These are phyloP conservation scores for Diplodus sargus DNA, from an alignment of 2,797 vertebrate species.

Conservation along the genomic window DNA sequence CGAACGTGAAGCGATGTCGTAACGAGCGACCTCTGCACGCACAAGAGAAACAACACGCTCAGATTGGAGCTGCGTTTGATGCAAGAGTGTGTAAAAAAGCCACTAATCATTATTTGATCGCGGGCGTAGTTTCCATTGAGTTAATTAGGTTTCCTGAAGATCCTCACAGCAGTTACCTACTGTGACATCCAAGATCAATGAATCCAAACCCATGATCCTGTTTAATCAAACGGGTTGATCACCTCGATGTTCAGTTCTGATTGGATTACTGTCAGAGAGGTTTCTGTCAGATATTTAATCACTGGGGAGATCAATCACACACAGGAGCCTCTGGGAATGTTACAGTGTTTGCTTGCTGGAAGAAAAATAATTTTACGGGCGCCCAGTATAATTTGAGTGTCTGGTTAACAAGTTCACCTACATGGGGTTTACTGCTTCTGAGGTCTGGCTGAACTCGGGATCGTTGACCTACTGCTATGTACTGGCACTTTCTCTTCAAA, in stretches of 20 bases:
- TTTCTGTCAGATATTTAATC: constrained; percentile 18
- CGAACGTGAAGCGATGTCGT: constrained; percentile 73
- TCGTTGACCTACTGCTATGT: constrained; percentile 85
- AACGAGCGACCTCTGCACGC: constrained; percentile 75
- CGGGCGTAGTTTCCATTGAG: constrained; percentile 32
- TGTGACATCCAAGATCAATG: constrained; percentile 21
- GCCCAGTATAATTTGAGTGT: constrained; percentile 45
- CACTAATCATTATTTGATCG: constrained; percentile 41
- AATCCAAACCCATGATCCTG: constrained; percentile 6
- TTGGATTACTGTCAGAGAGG: constrained; percentile 30
- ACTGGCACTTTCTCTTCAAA: constrained; percentile 87
- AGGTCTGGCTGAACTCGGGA: constrained; percentile 77
- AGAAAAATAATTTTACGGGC: constrained; percentile 65
- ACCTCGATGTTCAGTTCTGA: constrained; percentile 42
- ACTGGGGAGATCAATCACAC: constrained; percentile 16
- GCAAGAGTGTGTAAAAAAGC: constrained; percentile 1
- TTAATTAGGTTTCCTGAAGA: constrained; percentile 57
- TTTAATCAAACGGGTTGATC: constrained; percentile 41
- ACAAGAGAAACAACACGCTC: constrained; percentile 32
- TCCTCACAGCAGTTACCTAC: background rate
- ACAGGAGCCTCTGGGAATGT: constrained; percentile 33
- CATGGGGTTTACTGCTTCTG: constrained; percentile 71
- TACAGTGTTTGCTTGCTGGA: constrained; percentile 45
- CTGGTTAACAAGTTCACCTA: constrained; percentile 68
- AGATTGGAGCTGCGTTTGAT: background rate